Base-by-base conservation (phyloP, 1,140 invertebrate genomes). In the Asobara japonica region DNA sequence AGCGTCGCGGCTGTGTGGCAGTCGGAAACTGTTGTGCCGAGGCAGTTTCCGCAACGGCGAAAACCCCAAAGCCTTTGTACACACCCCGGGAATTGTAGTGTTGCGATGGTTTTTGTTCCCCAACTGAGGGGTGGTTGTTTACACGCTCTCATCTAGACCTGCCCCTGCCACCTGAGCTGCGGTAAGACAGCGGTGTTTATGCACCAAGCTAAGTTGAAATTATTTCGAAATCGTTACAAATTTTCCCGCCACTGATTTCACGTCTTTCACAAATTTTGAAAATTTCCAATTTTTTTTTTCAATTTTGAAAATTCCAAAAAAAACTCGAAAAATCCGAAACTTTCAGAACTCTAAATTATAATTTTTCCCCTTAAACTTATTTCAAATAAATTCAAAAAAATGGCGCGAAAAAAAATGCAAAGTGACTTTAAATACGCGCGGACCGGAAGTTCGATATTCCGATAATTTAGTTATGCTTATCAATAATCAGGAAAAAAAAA, bases 101-200 rank as follows among this genome's bases (percentile, higher is more conserved):
- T 71, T 71, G 30, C 22, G 65, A 29, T 20, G 25, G 65, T 60
- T 67, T 10, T 38, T 51, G 56, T 60, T 65, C 27, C 51, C 51
- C 51, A 48, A 61, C 18, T 61, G 18, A 66, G 33, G 29, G 31
- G 22, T 27, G 64, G 18, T 11, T 56, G 48, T 38, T 66, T 60
- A 69, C 51, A 38, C 60, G 25, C 51, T 60, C 33, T 60, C 66
- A 51, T 69, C 56, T n/a, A 13, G 56, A 48, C 66, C 31, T 60
- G 33, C 36, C 30, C 25, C 25, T 18, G 30, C 45, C 29, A 31
- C 25, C 29, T 36, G 51, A 61, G 20, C 29, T 62, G 30, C 33
- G 11, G n/a, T 41, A n/a, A 31, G 36, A 31, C 27, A 11, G 16
- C 27, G 61, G 25, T 33, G 60, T 71, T 69, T 18, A n/a, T n/a